phyloP scores from a whole-genome alignment of 2,888 invertebrate species.

The Agapostemon virescens region DNA sequence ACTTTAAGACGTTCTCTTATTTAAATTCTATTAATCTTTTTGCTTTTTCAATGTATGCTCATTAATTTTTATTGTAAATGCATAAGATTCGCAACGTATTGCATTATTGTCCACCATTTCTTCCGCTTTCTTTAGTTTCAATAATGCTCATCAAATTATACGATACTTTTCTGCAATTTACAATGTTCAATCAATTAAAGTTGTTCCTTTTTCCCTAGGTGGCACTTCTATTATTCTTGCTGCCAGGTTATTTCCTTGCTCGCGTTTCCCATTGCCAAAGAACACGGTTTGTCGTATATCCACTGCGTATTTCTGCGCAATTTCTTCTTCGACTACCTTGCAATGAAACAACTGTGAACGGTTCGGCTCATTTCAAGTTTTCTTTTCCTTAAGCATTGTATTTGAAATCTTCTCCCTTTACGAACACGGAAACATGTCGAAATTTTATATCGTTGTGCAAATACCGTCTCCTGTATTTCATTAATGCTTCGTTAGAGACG shows the following conservation, averaged over 20 bases:
- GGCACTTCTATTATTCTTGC: neutral
- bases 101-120: too few relatives aligned
- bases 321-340: neutral
- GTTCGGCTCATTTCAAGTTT: neutral
- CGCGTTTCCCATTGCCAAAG: neutral
- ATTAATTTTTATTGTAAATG: too few relatives aligned
- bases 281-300: neutral
- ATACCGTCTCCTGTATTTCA: neutral
- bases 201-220: neutral
- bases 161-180: neutral
- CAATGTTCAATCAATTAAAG: neutral
- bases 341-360: neutral
- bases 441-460: slow-evolving; percentile 20
- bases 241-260: neutral
- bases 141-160: neutral
- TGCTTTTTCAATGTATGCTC: too few relatives aligned
- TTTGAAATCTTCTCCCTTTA: neutral
- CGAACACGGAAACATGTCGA: neutral
- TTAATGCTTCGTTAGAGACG: neutral
- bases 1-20: too few relatives aligned
- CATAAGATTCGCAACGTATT: too few relatives aligned
- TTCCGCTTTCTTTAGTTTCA: neutral
- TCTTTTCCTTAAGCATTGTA: neutral
- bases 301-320: neutral
- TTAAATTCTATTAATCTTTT: too few relatives aligned